These are phyloP conservation scores for Drosophila lacteicornis DNA, from an alignment of 1,140 invertebrate genomes.

Conservation along the genomic window DNA sequence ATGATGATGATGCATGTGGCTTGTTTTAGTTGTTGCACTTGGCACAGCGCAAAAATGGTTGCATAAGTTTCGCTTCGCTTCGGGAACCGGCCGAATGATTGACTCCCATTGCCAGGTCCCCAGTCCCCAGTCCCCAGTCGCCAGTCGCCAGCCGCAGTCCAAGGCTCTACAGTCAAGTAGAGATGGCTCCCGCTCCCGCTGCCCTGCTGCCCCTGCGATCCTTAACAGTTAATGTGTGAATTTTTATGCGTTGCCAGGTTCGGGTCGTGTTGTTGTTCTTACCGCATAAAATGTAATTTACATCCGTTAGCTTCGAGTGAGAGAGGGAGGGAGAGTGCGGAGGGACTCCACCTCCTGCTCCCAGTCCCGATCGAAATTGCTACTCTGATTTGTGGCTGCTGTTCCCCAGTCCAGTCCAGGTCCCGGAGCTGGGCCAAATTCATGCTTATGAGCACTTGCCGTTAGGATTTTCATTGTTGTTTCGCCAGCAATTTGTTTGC, in stretches of 20 bases:
- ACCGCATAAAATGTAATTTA: conserved; percentile 83
- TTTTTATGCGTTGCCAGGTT: conserved; percentile 83
- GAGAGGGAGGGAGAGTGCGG: conserved; percentile 7
- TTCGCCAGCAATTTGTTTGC: conserved; percentile 39
- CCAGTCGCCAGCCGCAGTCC: conserved; percentile 21
- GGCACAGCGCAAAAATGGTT: conserved; percentile 74
- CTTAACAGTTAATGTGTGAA: conserved; percentile 83
- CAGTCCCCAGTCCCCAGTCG: conserved; percentile 39
- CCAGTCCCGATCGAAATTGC: conserved; percentile 49
- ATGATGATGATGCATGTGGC: conserved; percentile 58
- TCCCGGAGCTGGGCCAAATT: conserved; percentile 37
- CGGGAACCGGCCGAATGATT: conserved; percentile 70
- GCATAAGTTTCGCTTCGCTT: conserved; percentile 67
- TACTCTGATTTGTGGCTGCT: conserved; percentile 61
- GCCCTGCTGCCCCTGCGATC: conserved; percentile 41
- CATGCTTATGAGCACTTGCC: conserved; percentile 64
- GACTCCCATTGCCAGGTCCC: conserved; percentile 69
- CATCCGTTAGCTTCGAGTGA: conserved; percentile 74
- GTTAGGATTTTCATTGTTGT: conserved; percentile 74
- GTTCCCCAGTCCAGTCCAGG: conserved; percentile 11
- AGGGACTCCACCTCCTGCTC: conserved; percentile 10
- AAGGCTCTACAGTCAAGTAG: conserved; percentile 34
- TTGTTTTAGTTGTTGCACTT: conserved; percentile 81
- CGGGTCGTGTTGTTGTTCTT: conserved; percentile 72
- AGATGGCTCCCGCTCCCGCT: conserved; percentile 19